Base-by-base conservation (phyloP, 2,888 invertebrate species). In the Tenthredo amoena region DNA sequence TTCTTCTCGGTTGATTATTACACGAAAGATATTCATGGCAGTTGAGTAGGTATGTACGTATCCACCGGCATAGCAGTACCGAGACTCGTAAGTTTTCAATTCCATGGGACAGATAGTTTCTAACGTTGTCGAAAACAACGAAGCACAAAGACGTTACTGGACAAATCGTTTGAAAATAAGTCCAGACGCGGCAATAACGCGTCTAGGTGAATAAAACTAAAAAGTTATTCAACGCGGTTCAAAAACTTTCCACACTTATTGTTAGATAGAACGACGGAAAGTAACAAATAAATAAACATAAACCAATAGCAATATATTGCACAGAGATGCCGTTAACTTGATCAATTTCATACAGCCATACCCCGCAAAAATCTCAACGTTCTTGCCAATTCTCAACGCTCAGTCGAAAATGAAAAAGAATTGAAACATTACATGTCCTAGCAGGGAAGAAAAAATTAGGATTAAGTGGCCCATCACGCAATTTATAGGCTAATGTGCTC, bases 131-230 rank as follows among this genome's bases (percentile, higher is more conserved):
- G 37, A 81, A 81, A 81, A 81, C 62, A 81, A 81, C 58, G n/a
- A 62, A 81, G 81, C 58, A 40, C 77, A 81, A 58, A 40, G 58
- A 81, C n/a, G 50, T 81, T 40, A n/a, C 81, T 26, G 37, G 37
- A 55, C 47, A 81, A 81, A 81, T 81, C 81, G 62, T 81, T 81
- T 40, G 81, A 81, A 62, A 81, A 62, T 81, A 62, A 81, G 40
- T 81, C 40, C 81, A 81, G 40, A 62, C 40, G 26, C 58, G n/a
- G 81, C 62, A 81, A 81, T 81, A 81, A 81, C 81, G 81, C 62
- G 81, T 81, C 58, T 40, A 62, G 62, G 37, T 40, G 62, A 81
- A 62, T 81, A 62, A 58, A 26, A 34, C 21, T n/a, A n/a, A 81
- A 81, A 81, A 81, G 5, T 81, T 81, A 62, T 58, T 58, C 62